phyloP scores from a whole-genome alignment of 2,888 invertebrate species.

The Keiferia lycopersicella region DNA sequence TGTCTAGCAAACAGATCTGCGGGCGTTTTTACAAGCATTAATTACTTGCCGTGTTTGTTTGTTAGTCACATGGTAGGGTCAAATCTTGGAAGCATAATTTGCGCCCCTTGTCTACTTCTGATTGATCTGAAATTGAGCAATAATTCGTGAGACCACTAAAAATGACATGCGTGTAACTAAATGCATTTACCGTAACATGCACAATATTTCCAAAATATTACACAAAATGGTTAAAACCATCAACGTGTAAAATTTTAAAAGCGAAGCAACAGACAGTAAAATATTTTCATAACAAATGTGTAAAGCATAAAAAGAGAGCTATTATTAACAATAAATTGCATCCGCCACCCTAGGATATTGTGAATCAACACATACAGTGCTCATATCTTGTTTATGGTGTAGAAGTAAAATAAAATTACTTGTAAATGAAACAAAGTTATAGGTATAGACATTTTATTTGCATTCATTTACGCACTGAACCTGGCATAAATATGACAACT shows the following conservation, averaged over 20 bases:
- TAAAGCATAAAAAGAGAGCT: conserved; percentile 46
- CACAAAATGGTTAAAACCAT: conserved; percentile 13
- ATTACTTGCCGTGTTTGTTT: too few relatives aligned
- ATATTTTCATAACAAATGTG: conserved; percentile 70
- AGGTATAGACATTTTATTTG: background rate
- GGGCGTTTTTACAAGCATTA: too few relatives aligned
- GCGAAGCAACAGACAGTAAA: conserved; percentile 47
- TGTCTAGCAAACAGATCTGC: too few relatives aligned
- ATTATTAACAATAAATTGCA: conserved; percentile 70
- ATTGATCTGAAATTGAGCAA: too few relatives aligned
- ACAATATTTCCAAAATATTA: background rate
- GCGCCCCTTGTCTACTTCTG: too few relatives aligned
- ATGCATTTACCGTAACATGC: background rate
- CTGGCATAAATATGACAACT: too few relatives aligned
- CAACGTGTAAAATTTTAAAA: conserved; percentile 51
- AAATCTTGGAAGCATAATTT: too few relatives aligned
- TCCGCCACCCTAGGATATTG: conserved; percentile 40
- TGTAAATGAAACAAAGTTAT: conserved; percentile 3
- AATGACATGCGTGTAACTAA: background rate
- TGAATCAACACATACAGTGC: conserved; percentile 46
- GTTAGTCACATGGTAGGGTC: too few relatives aligned
- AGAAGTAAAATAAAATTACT: conserved; percentile 1
- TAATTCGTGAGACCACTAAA: background rate
- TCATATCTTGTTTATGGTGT: conserved; percentile 2
- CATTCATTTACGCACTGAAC: background rate